Percentiles rank a stretch among this genome's conserved stretches.
These are phyloP conservation scores for Morpho deidamia DNA, from an alignment of 2,888 invertebrate genomes.

Conservation along the genomic window DNA sequence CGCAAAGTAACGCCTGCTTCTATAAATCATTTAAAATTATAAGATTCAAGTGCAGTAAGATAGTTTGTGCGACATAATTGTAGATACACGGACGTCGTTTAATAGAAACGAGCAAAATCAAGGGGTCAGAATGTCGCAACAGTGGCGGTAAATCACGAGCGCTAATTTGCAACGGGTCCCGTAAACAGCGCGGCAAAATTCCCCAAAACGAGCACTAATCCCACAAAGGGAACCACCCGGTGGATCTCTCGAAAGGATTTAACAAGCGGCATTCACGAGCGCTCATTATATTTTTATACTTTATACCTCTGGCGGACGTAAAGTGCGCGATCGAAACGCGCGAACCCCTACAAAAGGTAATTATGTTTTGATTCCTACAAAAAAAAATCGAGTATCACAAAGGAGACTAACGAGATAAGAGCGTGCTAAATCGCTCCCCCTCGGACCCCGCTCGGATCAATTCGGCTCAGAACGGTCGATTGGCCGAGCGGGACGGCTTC, in stretches of 20 bases:
- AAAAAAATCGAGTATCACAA: slow-evolving; percentile 76
- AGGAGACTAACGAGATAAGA: slow-evolving; percentile 79
- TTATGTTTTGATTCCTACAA: slow-evolving; percentile 78
- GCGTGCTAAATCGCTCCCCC: slow-evolving; percentile 75
- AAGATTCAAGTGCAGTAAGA: too few relatives aligned
- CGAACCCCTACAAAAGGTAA: slow-evolving; percentile 78
- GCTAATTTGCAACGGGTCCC: slow-evolving; percentile 73
- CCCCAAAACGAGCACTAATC: slow-evolving; percentile 57
- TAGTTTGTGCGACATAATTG: too few relatives aligned
- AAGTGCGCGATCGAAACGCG: slow-evolving; percentile 76
- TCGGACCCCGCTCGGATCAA: slow-evolving; percentile 68
- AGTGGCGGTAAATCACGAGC: slow-evolving; percentile 59
- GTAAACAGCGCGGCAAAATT: slow-evolving; percentile 45
- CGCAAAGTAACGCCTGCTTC: too few relatives aligned
- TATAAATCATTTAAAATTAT: too few relatives aligned
- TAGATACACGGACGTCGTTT: too few relatives aligned
- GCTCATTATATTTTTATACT: slow-evolving; percentile 78
- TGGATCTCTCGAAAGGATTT: slow-evolving; percentile 72
- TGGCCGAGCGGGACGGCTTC: slow-evolving; percentile 62
- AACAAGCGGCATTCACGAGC: slow-evolving; percentile 73
- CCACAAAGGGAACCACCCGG: slow-evolving; percentile 56
- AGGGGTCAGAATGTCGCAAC: slow-evolving; percentile 44
- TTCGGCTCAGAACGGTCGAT: slow-evolving; percentile 65
- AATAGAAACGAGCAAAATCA: too few relatives aligned
- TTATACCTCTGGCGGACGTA: slow-evolving; percentile 67